Conservation (phyloP, 2,888 invertebrate species). For the Lycaena phlaeas region DNA sequence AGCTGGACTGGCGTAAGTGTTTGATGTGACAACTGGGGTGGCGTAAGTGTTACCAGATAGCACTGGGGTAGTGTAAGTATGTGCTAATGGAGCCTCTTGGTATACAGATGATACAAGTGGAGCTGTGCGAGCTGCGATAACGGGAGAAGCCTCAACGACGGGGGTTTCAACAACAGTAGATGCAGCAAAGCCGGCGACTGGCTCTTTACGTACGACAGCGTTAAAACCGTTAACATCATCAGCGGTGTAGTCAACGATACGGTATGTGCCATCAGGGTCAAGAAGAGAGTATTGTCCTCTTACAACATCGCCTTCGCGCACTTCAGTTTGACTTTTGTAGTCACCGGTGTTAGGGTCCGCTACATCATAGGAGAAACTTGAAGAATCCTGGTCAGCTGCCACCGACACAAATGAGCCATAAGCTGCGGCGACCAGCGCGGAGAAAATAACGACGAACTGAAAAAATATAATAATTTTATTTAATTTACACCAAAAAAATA, state of each 20-base stretch:
- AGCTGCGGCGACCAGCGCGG: constrained; percentile 52
- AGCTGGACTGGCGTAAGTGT: background rate
- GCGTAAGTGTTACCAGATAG: background rate
- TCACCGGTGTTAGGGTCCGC: constrained; percentile 53
- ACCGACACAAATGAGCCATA: constrained; percentile 64
- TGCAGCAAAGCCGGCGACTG: constrained; percentile 21
- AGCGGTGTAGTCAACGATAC: constrained; percentile 52
- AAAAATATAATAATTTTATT: too few relatives aligned
- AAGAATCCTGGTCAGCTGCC: constrained; percentile 47
- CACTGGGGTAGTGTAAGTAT: background rate
- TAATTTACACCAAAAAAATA: too few relatives aligned
- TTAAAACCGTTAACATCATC: constrained; percentile 63
- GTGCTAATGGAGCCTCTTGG: constrained; percentile 7
- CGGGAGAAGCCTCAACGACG: constrained; percentile 17
- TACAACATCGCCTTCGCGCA: constrained; percentile 43
- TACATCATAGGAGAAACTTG: constrained; percentile 60
- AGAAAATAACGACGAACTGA: constrained; percentile 51
- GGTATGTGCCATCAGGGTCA: constrained; percentile 49
- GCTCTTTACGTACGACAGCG: constrained; percentile 47
- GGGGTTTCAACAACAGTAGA: constrained; percentile 28
- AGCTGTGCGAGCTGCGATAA: constrained; percentile 10
- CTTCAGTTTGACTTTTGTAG: constrained; percentile 46
- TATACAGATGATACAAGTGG: background rate
- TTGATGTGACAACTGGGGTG: background rate
- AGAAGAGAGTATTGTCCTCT: constrained; percentile 49